Evolutionary conservation across 2,797 vertebrate genomes (phyloP).

Genomic region (Pseudochirops corinnae): DNA sequence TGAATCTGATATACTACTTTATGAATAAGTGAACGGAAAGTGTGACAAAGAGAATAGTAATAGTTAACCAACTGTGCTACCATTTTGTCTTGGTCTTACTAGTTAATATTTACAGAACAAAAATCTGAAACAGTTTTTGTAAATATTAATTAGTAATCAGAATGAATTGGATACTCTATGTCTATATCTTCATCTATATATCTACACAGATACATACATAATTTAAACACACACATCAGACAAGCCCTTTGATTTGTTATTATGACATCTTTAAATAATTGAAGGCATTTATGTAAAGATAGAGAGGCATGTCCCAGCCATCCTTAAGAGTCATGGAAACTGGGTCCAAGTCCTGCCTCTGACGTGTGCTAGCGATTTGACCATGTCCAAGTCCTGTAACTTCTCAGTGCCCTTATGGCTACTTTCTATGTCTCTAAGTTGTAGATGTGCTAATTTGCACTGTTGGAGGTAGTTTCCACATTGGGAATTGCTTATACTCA

Average conservation of each 20-base stretch:
- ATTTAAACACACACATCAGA: background rate
- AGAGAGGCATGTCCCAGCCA: background rate
- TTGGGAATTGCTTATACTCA: background rate
- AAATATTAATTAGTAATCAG: background rate
- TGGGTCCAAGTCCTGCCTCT: background rate
- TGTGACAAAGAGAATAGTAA: background rate
- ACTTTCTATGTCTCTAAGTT: background rate
- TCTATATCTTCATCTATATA: background rate
- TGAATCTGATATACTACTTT: background rate
- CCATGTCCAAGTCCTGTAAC: background rate
- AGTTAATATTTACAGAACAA: background rate
- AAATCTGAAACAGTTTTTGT: background rate
- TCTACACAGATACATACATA: background rate
- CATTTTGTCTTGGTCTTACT: background rate
- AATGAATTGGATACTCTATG: background rate
- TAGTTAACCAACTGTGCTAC: background rate
- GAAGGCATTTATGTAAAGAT: background rate
- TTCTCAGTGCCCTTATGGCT: background rate
- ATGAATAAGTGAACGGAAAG: background rate
- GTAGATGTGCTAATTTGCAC: background rate
- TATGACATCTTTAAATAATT: background rate
- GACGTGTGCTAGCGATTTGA: background rate
- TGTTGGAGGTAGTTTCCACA: background rate
- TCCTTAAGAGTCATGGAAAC: background rate
- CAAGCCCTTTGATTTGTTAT: background rate